Base-by-base conservation (phyloP, 2,113 vertebrate genomes). In the Todiramphus chloris region DNA sequence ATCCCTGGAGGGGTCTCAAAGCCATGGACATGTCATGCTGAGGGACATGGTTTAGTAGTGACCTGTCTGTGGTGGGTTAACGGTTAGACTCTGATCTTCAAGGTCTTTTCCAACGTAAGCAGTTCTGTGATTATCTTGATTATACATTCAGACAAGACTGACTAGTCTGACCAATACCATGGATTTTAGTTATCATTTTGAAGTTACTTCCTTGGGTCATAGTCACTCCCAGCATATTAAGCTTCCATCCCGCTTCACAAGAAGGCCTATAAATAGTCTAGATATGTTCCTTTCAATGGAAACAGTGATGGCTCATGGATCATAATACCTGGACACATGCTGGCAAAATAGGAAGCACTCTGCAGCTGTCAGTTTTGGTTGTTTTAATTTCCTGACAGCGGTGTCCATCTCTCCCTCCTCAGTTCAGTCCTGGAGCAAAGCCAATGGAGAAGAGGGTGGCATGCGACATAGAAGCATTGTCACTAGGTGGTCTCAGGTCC, bases 271-370 rank as follows among this genome's bases (percentile, higher is more conserved):
- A 24, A 44, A 12, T 17, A 44, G 3, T 30, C 5, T 23, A 14
- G 33, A 31, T 63, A 44, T 28, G 58, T 23, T 68, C 24, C 28
- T 83, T 74, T 51, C 50, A 63, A 9, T 33, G 25, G 37, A 17
- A 74, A 17, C 24, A 51, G 10, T 25, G 37, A 13, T 51, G 33
- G 33, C 25, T 30, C 16, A 18, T 10, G 41, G 21, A 18, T 17
- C 35, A 28, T 10, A n/a, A 44, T 5, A 30, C 7, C 13, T 72
- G 68, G 43, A 17, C 55, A 35, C 0, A 0, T n/a, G 15, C 17
- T 83, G n/a, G 9, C 17, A 48, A 83, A 80, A 59, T 5, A 64
- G 9, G 24, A 35, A 59, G 10, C 25, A 11, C 14, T 16, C 74
- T 69, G 50, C 21, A 75, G 55, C 55, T 51, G 17, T 28, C 17